These are phyloP conservation scores for Lasioglossum baleicum DNA, from an alignment of 1,140 invertebrate genomes.

Conservation along the genomic window DNA sequence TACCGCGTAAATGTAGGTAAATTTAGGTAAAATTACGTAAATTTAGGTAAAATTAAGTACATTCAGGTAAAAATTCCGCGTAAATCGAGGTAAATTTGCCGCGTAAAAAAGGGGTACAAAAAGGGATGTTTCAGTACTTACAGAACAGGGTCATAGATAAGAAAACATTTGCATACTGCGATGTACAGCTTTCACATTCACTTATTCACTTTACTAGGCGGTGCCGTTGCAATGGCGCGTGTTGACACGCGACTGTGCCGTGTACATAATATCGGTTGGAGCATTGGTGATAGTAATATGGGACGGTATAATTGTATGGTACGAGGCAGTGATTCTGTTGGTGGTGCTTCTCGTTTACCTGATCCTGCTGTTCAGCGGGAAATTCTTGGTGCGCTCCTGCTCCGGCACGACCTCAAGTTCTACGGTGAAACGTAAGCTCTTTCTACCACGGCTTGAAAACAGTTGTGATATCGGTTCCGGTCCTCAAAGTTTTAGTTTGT, in stretches of 20 bases:
- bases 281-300: constrained; percentile 88
- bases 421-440: constrained; percentile 46
- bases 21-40: no score
- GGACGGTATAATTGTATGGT: constrained; percentile 90
- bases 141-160: no score
- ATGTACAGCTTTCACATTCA: not conserved
- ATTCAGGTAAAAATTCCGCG: no score
- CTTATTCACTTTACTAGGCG: constrained; percentile 81
- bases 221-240: constrained; percentile 92
- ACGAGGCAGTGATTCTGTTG: constrained; percentile 86
- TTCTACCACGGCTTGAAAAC: no score
- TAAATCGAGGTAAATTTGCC: no score
- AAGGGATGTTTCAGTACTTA: no score
- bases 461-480: no score
- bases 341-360: constrained; percentile 86
- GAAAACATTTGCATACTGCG: no score
- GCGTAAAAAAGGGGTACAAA: no score
- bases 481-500: no score
- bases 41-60: no score
- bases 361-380: constrained; percentile 81
- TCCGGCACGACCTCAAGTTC: constrained; percentile 18
- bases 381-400: constrained; percentile 51
- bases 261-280: constrained; percentile 89
- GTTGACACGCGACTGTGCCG: constrained; percentile 89
- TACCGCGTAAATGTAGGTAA: no score